phyloP scores from a whole-genome alignment of 1,140 invertebrate genomes.

The Neotoxoptera formosana region DNA sequence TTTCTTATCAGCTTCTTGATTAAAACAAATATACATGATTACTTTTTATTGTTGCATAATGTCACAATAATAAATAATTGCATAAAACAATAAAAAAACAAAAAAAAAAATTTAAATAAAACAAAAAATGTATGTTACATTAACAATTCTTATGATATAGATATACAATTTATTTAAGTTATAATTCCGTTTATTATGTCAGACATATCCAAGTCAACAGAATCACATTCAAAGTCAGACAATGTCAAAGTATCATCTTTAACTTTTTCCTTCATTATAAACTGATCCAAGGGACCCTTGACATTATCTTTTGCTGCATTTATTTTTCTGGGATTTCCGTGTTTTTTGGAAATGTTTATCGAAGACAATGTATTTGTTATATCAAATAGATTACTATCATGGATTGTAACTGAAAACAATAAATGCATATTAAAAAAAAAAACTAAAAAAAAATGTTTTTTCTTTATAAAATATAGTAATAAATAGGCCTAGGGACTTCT shows the following conservation, averaged over 20 bases:
- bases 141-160: neutral
- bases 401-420: neutral
- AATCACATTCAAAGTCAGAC: slow-evolving; percentile 60
- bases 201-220: slow-evolving; percentile 58
- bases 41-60: too few relatives aligned
- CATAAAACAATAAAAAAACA: neutral
- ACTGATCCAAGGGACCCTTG: slow-evolving; percentile 13
- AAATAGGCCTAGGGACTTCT: too few relatives aligned
- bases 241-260: slow-evolving; percentile 58
- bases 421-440: neutral
- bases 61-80: neutral
- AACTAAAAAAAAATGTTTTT: too few relatives aligned
- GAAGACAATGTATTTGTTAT: neutral
- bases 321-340: neutral
- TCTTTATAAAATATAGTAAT: too few relatives aligned
- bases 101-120: neutral
- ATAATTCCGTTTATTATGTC: slow-evolving; percentile 59
- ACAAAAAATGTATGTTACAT: neutral
- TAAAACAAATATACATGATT: neutral
- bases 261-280: neutral
- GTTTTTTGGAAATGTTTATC: slow-evolving; percentile 41
- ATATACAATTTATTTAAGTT: neutral
- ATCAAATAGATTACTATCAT: neutral
- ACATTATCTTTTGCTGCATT: neutral
- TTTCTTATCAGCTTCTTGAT: neutral